Conservation (phyloP, 2,888 invertebrate genomes). For the Drosophila percnosoma region DNA sequence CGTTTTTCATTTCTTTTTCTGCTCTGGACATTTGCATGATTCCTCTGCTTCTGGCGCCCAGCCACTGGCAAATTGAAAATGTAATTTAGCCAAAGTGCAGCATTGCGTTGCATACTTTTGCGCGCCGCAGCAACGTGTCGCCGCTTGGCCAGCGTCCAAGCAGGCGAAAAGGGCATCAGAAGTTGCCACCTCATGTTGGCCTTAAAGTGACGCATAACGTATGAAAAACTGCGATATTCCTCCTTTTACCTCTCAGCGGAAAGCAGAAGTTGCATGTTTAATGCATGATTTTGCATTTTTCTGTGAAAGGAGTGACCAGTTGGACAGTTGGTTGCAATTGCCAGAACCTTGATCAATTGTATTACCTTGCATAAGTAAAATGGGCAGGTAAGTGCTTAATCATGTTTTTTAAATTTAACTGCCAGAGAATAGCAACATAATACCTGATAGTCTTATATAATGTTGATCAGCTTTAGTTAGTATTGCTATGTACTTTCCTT, state of each 20-base stretch:
- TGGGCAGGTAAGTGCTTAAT: background rate
- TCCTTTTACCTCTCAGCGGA: constrained; percentile 22
- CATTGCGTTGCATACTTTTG: constrained; percentile 62
- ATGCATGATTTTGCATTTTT: constrained; percentile 61
- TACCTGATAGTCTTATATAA: background rate
- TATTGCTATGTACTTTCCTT: background rate
- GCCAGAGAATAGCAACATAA: background rate
- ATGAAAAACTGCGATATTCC: constrained; percentile 54
- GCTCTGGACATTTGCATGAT: constrained; percentile 44
- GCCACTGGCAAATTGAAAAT: constrained; percentile 76
- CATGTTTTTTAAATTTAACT: background rate
- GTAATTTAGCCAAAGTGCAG: constrained; percentile 77
- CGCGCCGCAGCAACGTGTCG: constrained; percentile 20
- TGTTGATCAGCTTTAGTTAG: background rate
- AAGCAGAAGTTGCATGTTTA: constrained; percentile 55
- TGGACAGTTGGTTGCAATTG: constrained; percentile 21
- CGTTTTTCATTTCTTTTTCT: constrained; percentile 12
- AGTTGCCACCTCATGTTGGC: constrained; percentile 38
- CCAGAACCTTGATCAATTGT: constrained; percentile 47
- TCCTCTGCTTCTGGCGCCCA: constrained; percentile 33
- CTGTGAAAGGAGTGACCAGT: constrained; percentile 37
- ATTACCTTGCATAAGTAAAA: constrained; percentile 10
- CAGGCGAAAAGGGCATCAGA: constrained; percentile 41
- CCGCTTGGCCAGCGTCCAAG: constrained; percentile 61
- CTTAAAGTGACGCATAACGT: constrained; percentile 62